Evolutionary conservation across 2,888 invertebrate species (phyloP).

Genomic region (Epinotia bilunana): DNA sequence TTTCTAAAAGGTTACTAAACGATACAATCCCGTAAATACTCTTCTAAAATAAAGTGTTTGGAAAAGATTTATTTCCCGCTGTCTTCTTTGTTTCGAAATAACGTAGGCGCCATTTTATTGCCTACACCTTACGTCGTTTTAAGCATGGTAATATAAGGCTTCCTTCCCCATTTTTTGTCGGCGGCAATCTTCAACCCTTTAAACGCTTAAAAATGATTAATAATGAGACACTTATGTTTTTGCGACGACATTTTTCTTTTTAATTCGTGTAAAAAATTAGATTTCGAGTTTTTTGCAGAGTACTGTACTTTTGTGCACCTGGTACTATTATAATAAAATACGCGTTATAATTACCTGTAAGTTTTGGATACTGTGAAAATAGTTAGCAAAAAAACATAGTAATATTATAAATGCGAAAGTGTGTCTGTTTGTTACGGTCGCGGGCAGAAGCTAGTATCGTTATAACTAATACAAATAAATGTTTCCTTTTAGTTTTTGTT

Average conservation of each 20-base stretch:
- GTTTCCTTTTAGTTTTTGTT: too few relatives aligned
- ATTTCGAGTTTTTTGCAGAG: neutral
- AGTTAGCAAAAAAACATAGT: too few relatives aligned
- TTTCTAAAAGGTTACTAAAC: constrained; percentile 3
- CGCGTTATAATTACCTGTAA: too few relatives aligned
- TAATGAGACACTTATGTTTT: constrained; percentile 29
- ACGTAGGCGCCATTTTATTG: neutral
- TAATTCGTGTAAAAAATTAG: neutral
- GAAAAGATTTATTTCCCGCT: constrained; percentile 44
- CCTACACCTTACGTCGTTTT: neutral
- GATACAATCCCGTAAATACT: constrained; percentile 11
- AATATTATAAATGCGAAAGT: too few relatives aligned
- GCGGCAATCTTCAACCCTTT: constrained; percentile 42
- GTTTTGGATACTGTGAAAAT: too few relatives aligned
- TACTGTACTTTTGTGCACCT: neutral
- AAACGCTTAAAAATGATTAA: constrained; percentile 43
- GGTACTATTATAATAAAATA: neutral
- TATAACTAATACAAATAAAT: too few relatives aligned
- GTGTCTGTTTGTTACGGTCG: too few relatives aligned
- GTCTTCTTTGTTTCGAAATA: neutral
- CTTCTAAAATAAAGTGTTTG: constrained; percentile 42
- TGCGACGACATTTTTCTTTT: constrained; percentile 6
- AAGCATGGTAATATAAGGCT: neutral
- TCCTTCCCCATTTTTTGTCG: constrained; percentile 45
- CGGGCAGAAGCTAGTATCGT: too few relatives aligned